These are phyloP conservation scores for Hipposideros armiger DNA, from an alignment of 2,113 vertebrate genomes.

Conservation along the genomic window DNA sequence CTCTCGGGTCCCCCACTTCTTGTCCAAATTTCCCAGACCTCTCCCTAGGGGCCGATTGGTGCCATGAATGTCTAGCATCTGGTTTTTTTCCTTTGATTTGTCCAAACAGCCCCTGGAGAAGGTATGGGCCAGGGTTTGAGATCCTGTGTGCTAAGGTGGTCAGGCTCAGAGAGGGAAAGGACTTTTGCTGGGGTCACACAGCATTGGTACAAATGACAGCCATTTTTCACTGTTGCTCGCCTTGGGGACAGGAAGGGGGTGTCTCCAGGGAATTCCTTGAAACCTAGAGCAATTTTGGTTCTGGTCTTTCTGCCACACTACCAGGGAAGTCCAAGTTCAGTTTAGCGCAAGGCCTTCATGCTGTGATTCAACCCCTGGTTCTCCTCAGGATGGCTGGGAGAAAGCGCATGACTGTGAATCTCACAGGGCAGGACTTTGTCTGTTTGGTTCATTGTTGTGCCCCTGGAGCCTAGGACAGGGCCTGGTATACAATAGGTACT, in stretches of 20 bases:
- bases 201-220: rapidly evolving
- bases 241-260: not conserved
- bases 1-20: not conserved
- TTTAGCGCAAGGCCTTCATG: not conserved
- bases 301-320: too few species aligned
- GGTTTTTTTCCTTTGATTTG: not conserved
- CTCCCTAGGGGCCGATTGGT: rapidly evolving
- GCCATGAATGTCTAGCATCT: rapidly evolving
- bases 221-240: rapidly evolving
- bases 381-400: too few species aligned
- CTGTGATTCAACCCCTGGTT: not conserved
- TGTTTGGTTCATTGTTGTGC: too few species aligned
- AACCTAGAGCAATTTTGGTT: not conserved
- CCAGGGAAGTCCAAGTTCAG: not conserved
- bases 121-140: too few species aligned
- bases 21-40: not conserved
- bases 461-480: not conserved
- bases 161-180: not conserved
- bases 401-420: not conserved
- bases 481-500: not conserved
- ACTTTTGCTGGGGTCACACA: not conserved
- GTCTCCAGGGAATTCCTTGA: not conserved
- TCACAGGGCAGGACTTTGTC: too few species aligned
- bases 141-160: rapidly evolving
- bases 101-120: not conserved